Evolutionary conservation across 2,797 vertebrate species (phyloP).

Genomic region (Lepilemur ruficaudatus): DNA sequence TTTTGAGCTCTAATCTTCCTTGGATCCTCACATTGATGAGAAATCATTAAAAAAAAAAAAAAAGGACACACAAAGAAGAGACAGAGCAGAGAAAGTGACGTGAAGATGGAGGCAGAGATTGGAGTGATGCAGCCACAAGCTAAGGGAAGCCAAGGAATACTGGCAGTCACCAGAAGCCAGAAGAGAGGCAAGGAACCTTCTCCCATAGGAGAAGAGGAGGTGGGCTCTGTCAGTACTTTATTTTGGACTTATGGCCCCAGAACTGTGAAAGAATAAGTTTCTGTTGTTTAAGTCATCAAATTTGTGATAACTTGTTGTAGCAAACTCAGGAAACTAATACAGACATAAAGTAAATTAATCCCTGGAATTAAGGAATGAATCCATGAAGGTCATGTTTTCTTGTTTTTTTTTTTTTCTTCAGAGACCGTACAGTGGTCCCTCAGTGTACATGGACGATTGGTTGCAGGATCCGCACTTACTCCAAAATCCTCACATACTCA

Average conservation of each 20-base stretch:
- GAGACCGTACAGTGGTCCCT: not conserved
- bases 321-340: not conserved
- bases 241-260: not conserved
- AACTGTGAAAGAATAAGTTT: not conserved
- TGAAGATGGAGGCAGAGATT: not conserved
- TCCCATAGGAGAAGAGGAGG: not conserved
- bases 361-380: not conserved
- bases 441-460: no score
- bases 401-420: not conserved
- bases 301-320: not conserved
- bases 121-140: not conserved
- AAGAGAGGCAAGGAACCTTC: not conserved
- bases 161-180: not conserved
- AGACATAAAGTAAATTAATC: not conserved
- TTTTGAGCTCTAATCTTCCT: no score
- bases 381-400: not conserved
- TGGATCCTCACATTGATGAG: no score
- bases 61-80: not conserved
- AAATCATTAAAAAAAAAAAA: no score
- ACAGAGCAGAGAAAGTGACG: not conserved
- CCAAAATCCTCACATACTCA: not conserved
- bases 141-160: not conserved
- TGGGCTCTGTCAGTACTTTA: not conserved
- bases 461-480: not conserved
- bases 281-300: not conserved